Conservation (phyloP, 2,797 vertebrate genomes). For the Serranus cabrilla region DNA sequence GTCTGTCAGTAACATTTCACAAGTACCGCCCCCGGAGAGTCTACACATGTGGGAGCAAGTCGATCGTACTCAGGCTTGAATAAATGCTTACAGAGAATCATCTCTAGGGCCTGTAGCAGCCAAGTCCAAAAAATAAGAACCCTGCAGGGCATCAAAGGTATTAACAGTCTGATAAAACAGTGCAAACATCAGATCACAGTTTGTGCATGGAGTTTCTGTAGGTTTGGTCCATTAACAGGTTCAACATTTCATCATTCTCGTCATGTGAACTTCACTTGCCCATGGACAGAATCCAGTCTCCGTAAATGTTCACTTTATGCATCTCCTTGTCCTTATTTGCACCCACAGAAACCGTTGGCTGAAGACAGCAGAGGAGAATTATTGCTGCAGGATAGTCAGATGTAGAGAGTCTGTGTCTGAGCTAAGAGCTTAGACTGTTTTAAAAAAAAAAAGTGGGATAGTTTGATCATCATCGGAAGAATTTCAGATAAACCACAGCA, state of each 20-base stretch:
- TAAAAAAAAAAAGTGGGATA: rapidly evolving
- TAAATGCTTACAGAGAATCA: slow-evolving; percentile 11
- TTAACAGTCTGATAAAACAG: slow-evolving; percentile 38
- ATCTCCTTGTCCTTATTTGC: slow-evolving; percentile 12
- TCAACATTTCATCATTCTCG: slow-evolving; percentile 1
- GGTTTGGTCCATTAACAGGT: slow-evolving; percentile 45
- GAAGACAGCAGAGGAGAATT: slow-evolving; percentile 46
- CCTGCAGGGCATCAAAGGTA: slow-evolving; percentile 12
- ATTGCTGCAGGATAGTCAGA: slow-evolving; percentile 49
- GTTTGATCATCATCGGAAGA: slow-evolving; percentile 85
- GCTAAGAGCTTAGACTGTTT: neutral
- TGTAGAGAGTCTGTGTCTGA: slow-evolving; percentile 11
- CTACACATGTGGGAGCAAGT: neutral
- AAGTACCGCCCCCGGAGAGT: neutral
- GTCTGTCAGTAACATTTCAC: slow-evolving; percentile 10
- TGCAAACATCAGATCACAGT: slow-evolving; percentile 35
- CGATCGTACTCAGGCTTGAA: neutral
- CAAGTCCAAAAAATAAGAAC: slow-evolving; percentile 17
- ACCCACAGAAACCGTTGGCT: slow-evolving; percentile 35
- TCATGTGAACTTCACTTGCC: neutral
- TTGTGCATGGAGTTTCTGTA: slow-evolving; percentile 1
- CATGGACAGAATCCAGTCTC: slow-evolving; percentile 8
- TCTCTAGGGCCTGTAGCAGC: slow-evolving; percentile 15
- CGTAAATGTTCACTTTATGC: slow-evolving; percentile 16
- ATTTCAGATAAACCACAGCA: slow-evolving; percentile 95